These are phyloP conservation scores for Phoxinus dragarum DNA, from an alignment of 2,797 vertebrate genomes.

Conservation along the genomic window DNA sequence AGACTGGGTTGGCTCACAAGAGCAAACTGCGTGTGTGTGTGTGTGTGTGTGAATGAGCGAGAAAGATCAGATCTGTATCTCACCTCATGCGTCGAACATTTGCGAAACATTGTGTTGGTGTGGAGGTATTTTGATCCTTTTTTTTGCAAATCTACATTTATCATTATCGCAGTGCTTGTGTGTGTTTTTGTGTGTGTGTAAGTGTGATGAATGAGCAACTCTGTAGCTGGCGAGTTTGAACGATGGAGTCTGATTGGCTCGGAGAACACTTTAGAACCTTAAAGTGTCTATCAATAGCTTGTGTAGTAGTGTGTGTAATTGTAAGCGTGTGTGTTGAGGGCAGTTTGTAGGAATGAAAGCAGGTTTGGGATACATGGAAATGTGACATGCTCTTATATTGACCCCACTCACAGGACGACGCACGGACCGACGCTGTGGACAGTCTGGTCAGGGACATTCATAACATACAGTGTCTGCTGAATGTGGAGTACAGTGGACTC, in stretches of 20 bases:
- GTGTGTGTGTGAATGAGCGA: constrained; percentile 62
- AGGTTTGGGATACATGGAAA: background rate
- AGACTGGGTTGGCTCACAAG: constrained; percentile 74
- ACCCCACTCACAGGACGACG: constrained; percentile 83
- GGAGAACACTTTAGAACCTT: constrained; percentile 16
- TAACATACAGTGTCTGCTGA: constrained; percentile 95
- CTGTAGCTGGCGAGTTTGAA: constrained; percentile 15
- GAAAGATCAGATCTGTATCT: constrained; percentile 36
- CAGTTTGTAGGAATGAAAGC: background rate
- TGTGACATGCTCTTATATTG: background rate
- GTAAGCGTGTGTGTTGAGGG: background rate
- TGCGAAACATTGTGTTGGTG: constrained; percentile 30
- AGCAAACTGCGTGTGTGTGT: constrained; percentile 52
- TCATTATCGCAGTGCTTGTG: background rate
- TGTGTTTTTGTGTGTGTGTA: background rate
- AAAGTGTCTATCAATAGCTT: constrained; percentile 3
- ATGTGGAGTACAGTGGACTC: constrained; percentile 87
- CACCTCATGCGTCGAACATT: constrained; percentile 16
- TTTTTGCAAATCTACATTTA: constrained; percentile 14
- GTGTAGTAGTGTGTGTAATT: background rate
- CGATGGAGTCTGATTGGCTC: constrained; percentile 16
- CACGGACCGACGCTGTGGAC: constrained; percentile 92
- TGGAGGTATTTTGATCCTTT: constrained; percentile 23
- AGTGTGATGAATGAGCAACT: constrained; percentile 37
- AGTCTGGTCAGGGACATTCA: constrained; percentile 94